Percentiles rank a stretch among this genome's conserved stretches.
These are phyloP conservation scores for Gerris lacustris DNA, from an alignment of 2,888 invertebrate species.

Conservation along the genomic window DNA sequence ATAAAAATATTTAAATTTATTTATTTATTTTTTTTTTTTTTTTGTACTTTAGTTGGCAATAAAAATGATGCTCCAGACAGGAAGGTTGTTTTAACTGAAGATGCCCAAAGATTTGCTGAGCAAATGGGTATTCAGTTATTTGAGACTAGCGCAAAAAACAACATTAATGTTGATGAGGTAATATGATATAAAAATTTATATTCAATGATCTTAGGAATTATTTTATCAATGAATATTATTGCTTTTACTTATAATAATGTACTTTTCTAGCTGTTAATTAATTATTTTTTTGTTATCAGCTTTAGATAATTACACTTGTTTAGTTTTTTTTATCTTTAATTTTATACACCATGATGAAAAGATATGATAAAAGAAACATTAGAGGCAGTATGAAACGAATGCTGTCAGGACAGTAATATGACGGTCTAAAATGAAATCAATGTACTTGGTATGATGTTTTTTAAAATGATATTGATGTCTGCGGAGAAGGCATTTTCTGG, in stretches of 20 bases:
- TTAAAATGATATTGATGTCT: too few species aligned
- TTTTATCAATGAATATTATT: constrained; percentile 4
- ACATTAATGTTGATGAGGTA: constrained; percentile 94
- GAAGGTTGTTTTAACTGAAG: constrained; percentile 92
- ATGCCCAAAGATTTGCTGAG: constrained; percentile 91
- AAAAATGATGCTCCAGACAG: constrained; percentile 89
- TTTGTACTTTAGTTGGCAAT: constrained; percentile 66
- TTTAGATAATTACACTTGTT: too few species aligned
- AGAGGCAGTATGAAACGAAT: too few species aligned
- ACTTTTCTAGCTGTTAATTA: not conserved
- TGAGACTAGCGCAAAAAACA: constrained; percentile 98
- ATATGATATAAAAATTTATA: constrained; percentile 5
- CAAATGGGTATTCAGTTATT: constrained; percentile 95
- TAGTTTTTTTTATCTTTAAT: too few species aligned
- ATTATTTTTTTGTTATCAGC: not conserved
- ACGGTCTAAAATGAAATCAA: too few species aligned
- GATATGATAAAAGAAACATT: too few species aligned
- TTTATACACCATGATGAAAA: too few species aligned
- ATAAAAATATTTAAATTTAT: not conserved
- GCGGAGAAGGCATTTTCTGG: too few species aligned
- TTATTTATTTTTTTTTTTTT: not conserved
- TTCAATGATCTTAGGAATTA: constrained; percentile 5
- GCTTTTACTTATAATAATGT: not conserved
- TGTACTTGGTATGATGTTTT: too few species aligned
- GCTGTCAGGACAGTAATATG: too few species aligned